Evolutionary conservation across 2,113 vertebrate genomes (phyloP), one percentile per base, ranked within the genome.

Genomic region (Alligator mississippiensis): DNA sequence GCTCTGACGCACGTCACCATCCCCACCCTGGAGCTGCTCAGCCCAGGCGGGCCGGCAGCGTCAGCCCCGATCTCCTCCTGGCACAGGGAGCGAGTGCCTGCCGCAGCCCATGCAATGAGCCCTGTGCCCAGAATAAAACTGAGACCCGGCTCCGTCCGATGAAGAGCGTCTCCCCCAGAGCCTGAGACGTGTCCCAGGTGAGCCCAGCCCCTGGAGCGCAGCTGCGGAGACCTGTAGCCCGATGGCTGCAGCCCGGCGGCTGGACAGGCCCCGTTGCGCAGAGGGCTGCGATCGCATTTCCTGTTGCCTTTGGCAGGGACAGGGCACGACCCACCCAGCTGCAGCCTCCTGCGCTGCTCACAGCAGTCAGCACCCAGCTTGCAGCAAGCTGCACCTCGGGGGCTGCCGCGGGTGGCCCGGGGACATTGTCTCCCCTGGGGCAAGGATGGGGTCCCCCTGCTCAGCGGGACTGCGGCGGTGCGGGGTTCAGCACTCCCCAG

Each of bases 401-500:
- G 47, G 47, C 47, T 47, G 47, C 9, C 7, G 7, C 38, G 47
- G 47, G 47, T 7, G 47, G 47, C 47, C 47, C 47, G 47, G 8
- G 47, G 47, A 47, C 47, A 2, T 47, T 47, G 47, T 47, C 47
- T 9, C 47, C 47, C 47, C 47, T 47, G 47, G 47, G 47, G 47
- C 3, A 8, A 47, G 47, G 47, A 9, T 8, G 7, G 47, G 47
- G 47, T 47, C 47, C 8, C 47, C 47, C 47, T 47, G 47, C 47
- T 47, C 47, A 9, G 7, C 47, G 7, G 47, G 47, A 9, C 47
- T 47, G 47, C 7, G 47, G n/a, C 61, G n/a, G 28, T 24, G 3
- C 7, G 4, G 6, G 6, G 72, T 80, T 70, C 4, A 0, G 77
- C 7, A 8, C 47, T 17, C 17, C 27, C 11, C 17, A 3, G 17